Percentiles rank a stretch among this genome's conserved stretches.
Evolutionary conservation across 2,888 invertebrate species (phyloP).

Genomic region (Spilosoma lubricipeda): DNA sequence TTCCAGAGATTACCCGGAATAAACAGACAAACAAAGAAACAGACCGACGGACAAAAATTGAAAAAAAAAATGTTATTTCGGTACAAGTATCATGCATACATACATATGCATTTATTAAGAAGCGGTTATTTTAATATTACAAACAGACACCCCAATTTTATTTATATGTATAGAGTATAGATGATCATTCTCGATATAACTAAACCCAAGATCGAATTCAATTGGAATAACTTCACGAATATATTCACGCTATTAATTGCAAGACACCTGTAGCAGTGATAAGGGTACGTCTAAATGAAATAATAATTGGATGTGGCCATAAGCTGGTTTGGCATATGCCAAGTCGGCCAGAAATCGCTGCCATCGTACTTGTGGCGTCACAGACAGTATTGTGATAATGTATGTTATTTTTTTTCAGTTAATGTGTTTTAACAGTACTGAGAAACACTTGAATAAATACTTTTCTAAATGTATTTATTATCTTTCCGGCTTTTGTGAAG

Average conservation of each 20-base stretch:
- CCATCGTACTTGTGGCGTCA: conserved; percentile 28
- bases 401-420: not conserved
- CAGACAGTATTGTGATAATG: conserved; percentile 7
- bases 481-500: conserved; percentile 1
- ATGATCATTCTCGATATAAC: not conserved
- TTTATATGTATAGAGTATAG: too few species aligned
- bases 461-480: conserved; percentile 15
- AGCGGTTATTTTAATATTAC: too few species aligned
- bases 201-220: not conserved
- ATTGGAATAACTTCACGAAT: conserved; percentile 48
- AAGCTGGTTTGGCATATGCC: conserved; percentile 50
- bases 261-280: conserved; percentile 67
- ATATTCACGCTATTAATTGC: conserved; percentile 66
- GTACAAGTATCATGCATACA: too few species aligned
- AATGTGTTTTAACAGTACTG: conserved; percentile 23
- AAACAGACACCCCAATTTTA: too few species aligned
- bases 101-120: too few species aligned
- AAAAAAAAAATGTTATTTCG: too few species aligned
- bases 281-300: conserved; percentile 55
- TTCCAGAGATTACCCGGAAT: too few species aligned
- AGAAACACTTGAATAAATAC: conserved; percentile 35
- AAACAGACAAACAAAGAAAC: too few species aligned
- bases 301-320: conserved; percentile 64
- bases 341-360: conserved; percentile 29
- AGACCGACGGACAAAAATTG: too few species aligned